Evolutionary conservation across 2,113 vertebrate species (phyloP).

Genomic region (Pimephales promelas): DNA sequence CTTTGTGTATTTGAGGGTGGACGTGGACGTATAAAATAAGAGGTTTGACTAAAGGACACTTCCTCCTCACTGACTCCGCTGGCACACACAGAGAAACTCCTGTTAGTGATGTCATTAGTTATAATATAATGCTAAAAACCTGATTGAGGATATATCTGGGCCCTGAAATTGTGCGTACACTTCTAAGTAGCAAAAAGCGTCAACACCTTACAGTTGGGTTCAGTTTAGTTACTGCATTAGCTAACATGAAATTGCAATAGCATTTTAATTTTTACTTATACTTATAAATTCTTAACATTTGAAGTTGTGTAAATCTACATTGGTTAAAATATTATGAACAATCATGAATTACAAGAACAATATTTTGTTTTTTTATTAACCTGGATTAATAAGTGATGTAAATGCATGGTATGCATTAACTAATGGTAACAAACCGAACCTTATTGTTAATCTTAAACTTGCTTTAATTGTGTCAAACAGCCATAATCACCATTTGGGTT

Average conservation of each 20-base stretch:
- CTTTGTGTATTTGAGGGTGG: conserved; percentile 17
- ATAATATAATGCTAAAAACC: background rate
- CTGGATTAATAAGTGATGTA: background rate
- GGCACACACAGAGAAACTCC: background rate
- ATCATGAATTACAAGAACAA: background rate
- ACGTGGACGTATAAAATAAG: background rate
- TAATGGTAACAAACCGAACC: background rate
- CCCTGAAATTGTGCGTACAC: background rate
- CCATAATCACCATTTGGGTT: background rate
- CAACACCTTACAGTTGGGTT: too few species aligned
- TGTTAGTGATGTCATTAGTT: conserved; percentile 6
- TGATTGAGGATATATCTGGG: background rate
- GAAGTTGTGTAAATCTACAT: background rate
- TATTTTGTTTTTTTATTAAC: background rate
- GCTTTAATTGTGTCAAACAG: background rate
- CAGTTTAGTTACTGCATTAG: background rate
- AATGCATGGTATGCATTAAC: background rate
- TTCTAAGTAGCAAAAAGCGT: background rate
- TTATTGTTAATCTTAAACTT: background rate
- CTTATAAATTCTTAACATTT: background rate
- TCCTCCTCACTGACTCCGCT: background rate
- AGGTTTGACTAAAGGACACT: background rate
- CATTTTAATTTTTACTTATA: background rate
- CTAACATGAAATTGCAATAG: background rate
- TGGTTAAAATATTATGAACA: background rate